These are phyloP conservation scores for Promerops cafer DNA, from an alignment of 2,113 vertebrate genomes.

Conservation along the genomic window DNA sequence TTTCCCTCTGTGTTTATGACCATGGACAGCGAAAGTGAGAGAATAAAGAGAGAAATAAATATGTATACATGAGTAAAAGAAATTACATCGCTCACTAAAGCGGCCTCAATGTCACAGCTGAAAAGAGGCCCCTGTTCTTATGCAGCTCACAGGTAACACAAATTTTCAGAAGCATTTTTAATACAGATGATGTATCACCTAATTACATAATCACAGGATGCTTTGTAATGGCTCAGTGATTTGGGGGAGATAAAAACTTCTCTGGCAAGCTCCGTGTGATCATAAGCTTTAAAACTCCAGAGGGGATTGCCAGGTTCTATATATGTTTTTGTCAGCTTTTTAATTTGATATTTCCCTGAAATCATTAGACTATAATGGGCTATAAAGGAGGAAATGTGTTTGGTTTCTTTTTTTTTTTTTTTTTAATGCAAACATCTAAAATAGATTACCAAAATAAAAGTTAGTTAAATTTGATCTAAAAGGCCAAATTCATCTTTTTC, in stretches of 20 bases:
- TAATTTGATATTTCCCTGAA: conserved; percentile 30
- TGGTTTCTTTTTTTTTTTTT: background rate
- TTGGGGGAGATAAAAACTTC: conserved; percentile 53
- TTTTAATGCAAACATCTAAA: background rate
- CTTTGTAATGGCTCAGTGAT: conserved; percentile 38
- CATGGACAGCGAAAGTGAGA: background rate
- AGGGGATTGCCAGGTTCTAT: background rate
- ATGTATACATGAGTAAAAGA: background rate
- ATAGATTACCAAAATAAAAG: background rate
- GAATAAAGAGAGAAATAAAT: background rate
- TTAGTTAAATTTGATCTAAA: background rate
- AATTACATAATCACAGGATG: conserved; percentile 36
- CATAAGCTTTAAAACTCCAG: conserved; percentile 14
- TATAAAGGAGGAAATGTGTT: background rate
- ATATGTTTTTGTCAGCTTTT: conserved; percentile 16
- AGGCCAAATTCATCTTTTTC: background rate
- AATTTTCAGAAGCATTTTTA: conserved; percentile 3
- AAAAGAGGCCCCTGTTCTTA: background rate
- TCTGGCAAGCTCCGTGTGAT: background rate
- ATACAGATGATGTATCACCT: conserved; percentile 7
- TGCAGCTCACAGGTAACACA: background rate
- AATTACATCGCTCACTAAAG: background rate
- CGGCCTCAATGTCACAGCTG: background rate
- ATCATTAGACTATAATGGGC: conserved; percentile 6
- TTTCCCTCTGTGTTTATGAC: background rate